Percentiles rank a stretch among this genome's conserved stretches.
phyloP scores from a whole-genome alignment of 2,113 vertebrate genomes.

The Nicator chloris region DNA sequence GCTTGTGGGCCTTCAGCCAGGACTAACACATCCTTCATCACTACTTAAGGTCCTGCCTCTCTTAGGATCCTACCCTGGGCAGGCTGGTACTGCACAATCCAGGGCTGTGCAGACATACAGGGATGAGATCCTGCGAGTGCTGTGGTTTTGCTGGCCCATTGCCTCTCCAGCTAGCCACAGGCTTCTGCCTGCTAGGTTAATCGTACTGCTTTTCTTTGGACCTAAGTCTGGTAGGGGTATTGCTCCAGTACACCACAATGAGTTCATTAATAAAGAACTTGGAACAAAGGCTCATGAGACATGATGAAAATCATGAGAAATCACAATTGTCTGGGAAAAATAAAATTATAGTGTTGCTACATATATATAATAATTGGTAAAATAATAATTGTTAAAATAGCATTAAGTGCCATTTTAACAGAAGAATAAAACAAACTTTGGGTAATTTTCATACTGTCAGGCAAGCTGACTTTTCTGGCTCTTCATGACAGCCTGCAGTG shows the following conservation, averaged over 20 bases:
- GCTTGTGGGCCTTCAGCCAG: accelerated
- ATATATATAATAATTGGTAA: neutral
- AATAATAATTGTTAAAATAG: neutral
- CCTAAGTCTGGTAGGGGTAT: neutral
- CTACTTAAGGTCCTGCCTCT: accelerated
- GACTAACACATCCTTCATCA: neutral
- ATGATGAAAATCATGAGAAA: neutral
- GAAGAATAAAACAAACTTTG: neutral
- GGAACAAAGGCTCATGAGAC: neutral
- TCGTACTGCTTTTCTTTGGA: neutral
- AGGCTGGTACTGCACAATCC: neutral
- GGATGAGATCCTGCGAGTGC: neutral
- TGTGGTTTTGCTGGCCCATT: neutral
- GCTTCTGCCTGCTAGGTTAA: neutral
- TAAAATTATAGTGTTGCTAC: neutral
- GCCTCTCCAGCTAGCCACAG: neutral
- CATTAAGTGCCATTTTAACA: neutral
- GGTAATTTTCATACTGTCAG: neutral
- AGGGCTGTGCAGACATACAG: neutral
- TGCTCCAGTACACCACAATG: neutral
- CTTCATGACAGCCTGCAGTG: neutral
- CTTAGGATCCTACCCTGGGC: neutral
- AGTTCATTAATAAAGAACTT: neutral
- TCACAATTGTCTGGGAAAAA: neutral
- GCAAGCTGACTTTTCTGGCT: neutral